These are phyloP conservation scores for Latrodectus geometricus DNA, from an alignment of 1,140 invertebrate species.

Conservation along the genomic window DNA sequence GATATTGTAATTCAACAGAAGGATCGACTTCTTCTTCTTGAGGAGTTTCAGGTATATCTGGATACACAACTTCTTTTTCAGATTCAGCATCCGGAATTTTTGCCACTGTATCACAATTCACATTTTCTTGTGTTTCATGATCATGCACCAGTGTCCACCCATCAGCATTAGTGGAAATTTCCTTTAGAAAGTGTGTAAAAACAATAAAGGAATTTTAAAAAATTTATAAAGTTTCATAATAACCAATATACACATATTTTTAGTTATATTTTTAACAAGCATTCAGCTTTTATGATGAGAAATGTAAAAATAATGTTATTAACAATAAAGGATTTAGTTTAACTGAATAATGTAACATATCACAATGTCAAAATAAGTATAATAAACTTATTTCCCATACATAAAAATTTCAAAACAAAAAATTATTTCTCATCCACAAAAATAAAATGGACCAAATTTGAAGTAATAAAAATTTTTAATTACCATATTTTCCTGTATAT, in stretches of 20 bases:
- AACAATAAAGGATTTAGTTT: no score
- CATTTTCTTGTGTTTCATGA: slow-evolving; percentile 10
- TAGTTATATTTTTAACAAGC: no score
- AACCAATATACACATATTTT: not conserved
- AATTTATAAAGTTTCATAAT: not conserved
- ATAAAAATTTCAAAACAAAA: no score
- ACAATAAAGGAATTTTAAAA: not conserved
- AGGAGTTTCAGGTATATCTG: not conserved
- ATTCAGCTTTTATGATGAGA: no score
- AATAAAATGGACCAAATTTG: no score
- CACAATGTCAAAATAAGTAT: no score
- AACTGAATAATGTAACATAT: no score
- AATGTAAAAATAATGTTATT: no score
- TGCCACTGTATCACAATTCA: not conserved
- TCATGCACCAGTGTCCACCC: slow-evolving; percentile 18
- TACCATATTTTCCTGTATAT: no score
- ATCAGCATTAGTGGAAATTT: slow-evolving; percentile 5
- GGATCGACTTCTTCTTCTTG: not conserved
- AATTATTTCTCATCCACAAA: no score
- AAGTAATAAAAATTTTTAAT: no score
- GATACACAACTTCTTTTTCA: not conserved
- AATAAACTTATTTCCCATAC: no score
- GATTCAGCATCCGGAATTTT: not conserved
- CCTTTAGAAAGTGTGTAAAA: not conserved
- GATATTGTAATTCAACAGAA: not conserved